phyloP scores from a whole-genome alignment of 2,797 vertebrate species.

The Enteromius mattozi region DNA sequence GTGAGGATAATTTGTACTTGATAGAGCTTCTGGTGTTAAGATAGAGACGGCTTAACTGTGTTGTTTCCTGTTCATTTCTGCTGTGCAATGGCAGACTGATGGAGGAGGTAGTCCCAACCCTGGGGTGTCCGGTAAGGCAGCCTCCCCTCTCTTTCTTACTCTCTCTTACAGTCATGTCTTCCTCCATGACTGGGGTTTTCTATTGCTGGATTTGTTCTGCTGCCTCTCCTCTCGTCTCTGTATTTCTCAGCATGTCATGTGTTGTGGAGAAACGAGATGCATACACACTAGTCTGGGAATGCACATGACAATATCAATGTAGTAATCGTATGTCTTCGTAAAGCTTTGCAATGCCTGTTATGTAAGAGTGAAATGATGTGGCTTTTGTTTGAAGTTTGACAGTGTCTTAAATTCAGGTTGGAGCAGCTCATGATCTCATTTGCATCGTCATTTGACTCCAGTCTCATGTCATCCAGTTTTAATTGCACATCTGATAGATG shows the following conservation, averaged over 20 bases:
- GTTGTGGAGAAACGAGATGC: constrained; percentile 14
- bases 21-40: constrained; percentile 3
- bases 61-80: constrained; percentile 96
- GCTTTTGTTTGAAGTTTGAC: constrained; percentile 3
- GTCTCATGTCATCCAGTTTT: constrained; percentile 10
- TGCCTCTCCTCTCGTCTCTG: constrained; percentile 42
- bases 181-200: constrained; percentile 26
- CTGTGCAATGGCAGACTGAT: constrained; percentile 99
- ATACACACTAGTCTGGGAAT: constrained; percentile 6
- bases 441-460: constrained; percentile 23
- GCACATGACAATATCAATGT: constrained; percentile 1
- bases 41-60: constrained; percentile 79
- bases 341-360: constrained; percentile 16
- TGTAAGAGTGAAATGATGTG: constrained; percentile 17
- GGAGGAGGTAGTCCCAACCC: constrained; percentile 92
- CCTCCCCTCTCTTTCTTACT: constrained; percentile 42
- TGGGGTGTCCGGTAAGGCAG: constrained; percentile 96
- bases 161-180: constrained; percentile 28
- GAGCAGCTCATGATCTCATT: constrained; percentile 18
- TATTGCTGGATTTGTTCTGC: constrained; percentile 32
- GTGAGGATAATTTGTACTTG: background rate
- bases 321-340: constrained; percentile 17
- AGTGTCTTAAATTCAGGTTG: constrained; percentile 12
- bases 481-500: constrained; percentile 25
- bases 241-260: constrained; percentile 54